A percentile compares a stretch with the other conserved stretches of the same genome.
Evolutionary conservation across 2,888 invertebrate genomes (phyloP).

Genomic region (Netelia virgata): DNA sequence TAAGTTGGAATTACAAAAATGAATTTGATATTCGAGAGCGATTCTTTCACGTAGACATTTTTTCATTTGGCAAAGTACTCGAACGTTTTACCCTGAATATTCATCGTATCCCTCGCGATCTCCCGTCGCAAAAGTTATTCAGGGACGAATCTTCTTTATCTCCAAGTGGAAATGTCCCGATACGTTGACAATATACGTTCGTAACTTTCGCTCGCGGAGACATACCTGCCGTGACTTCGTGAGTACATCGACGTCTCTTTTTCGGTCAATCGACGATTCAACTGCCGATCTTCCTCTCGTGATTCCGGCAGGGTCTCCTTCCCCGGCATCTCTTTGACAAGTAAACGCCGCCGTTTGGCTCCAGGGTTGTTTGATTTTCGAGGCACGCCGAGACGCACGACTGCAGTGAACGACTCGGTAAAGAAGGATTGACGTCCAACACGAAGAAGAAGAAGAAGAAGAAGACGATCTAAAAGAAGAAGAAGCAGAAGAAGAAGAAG

Average conservation of each 20-base stretch:
- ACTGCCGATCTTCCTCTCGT: conserved; percentile 37
- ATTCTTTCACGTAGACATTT: not conserved
- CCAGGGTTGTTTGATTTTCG: conserved; percentile 52
- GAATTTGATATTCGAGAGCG: no score
- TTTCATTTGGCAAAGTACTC: not conserved
- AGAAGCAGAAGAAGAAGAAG: not conserved
- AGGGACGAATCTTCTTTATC: conserved; percentile 20
- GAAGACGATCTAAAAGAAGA: not conserved
- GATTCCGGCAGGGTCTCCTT: conserved; percentile 28
- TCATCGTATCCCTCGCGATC: not conserved
- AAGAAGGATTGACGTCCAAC: conserved; percentile 26
- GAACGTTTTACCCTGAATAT: not conserved
- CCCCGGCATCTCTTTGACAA: conserved; percentile 57
- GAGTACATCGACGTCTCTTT: conserved; percentile 51
- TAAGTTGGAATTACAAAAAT: no score
- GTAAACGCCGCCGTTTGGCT: conserved; percentile 45
- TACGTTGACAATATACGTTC: conserved; percentile 30
- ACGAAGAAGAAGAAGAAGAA: conserved; percentile 22
- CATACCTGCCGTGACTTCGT: conserved; percentile 42
- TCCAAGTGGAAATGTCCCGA: conserved; percentile 24
- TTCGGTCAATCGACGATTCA: conserved; percentile 51
- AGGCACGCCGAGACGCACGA: conserved; percentile 49
- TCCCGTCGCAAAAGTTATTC: not conserved
- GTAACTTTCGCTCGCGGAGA: conserved; percentile 38
- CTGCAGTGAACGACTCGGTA: conserved; percentile 18